Percentiles rank a stretch among this genome's conserved stretches.
Evolutionary conservation across 2,888 invertebrate species (phyloP).

Genomic region (Tiliacea citrago): DNA sequence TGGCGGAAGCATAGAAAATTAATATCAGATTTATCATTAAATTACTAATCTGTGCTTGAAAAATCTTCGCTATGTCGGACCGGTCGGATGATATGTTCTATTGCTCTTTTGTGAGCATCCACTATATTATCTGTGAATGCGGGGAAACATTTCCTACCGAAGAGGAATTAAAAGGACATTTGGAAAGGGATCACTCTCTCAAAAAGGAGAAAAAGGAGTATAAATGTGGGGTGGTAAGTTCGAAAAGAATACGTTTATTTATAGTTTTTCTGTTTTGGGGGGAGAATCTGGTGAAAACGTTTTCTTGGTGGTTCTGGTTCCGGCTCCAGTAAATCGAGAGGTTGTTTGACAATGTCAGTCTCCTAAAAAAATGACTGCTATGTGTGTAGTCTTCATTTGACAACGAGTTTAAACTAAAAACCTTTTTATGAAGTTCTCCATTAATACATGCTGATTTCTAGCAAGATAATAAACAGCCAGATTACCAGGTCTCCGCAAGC

Average conservation of each 20-base stretch:
- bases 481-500: too few species aligned
- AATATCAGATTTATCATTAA: slow-evolving; percentile 60
- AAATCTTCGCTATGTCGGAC: slow-evolving; percentile 65
- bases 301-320: slow-evolving; percentile 6
- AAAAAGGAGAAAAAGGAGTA: slow-evolving; percentile 76
- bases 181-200: slow-evolving; percentile 76
- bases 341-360: slow-evolving; percentile 1
- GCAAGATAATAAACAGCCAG: too few species aligned
- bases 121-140: slow-evolving; percentile 85
- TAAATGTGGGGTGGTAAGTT: slow-evolving; percentile 74
- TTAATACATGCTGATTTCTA: too few species aligned
- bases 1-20: slow-evolving; percentile 69
- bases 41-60: slow-evolving; percentile 78
- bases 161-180: slow-evolving; percentile 75
- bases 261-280: slow-evolving; percentile 18
- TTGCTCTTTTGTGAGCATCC: slow-evolving; percentile 82
- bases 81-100: slow-evolving; percentile 80
- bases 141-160: slow-evolving; percentile 82
- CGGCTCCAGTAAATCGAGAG: slow-evolving; percentile 5
- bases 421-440: too few species aligned
- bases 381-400: neutral
- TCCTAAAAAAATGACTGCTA: neutral
- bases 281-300: neutral
- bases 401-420: neutral
- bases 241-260: slow-evolving; percentile 3